Evolutionary conservation across 2,888 invertebrate species (phyloP), one percentile per base, ranked within the genome.

Genomic region (Eristalis pertinax): DNA sequence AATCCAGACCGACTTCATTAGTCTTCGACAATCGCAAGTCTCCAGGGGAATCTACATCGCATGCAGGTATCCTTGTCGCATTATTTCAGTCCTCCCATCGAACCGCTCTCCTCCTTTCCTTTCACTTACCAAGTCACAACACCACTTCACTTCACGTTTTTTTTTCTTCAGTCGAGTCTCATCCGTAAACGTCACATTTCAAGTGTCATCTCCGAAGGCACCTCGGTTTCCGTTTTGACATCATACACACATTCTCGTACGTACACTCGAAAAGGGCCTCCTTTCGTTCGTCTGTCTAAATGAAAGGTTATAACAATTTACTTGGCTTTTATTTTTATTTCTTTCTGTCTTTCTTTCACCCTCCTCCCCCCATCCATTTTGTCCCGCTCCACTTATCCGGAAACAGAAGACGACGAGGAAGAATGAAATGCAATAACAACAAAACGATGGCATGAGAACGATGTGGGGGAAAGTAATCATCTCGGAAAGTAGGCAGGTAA

Each of bases 151-250:
- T 22, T 22, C 26, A 26, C 26, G 26, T 26, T 26, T 26, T 26
- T 32, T 8, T 29, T 38, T 19, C 58, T 58, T 62, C 58, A 58
- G 58, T 26, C 60, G 13, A 7, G 26, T 13, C 60, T 26, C 64
- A 38, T 50, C 50, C 64, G 63, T 65, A 74, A 74, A 74, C 56
- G 74, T 74, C 35, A 74, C 74, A 72, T 64, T 74, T 74, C 56
- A 74, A 64, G 74, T 65, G 43, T 64, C 74, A 56, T 74, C 64
- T 50, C 50, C 35, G 35, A 13, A 63, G 74, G 50, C 74, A 64
- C 64, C 64, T 74, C 35, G 29, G 50, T 64, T 64, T 35, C 56
- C 74, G 63, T 73, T 60, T 50, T 50, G 50, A 50, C n/a, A 50
- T 50, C 50, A 8, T 2, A 19, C 50, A 8, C 50, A 50, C 50